A percentile compares a stretch with the other conserved stretches of the same genome.
phyloP scores from a whole-genome alignment of 2,797 vertebrate species.

The Lycodopsis pacificus region DNA sequence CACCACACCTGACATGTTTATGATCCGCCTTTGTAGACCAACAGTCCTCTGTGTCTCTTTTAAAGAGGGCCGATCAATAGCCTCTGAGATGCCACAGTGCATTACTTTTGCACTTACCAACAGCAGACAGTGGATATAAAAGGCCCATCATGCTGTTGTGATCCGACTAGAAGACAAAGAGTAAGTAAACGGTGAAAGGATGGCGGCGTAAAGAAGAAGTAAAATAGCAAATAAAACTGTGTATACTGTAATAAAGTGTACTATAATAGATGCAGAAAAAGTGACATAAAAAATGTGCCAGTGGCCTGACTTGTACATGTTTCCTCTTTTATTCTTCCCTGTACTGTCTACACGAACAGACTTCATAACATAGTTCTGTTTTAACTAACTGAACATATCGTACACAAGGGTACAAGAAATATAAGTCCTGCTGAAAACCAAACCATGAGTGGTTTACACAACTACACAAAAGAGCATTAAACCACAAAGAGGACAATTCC shows the following conservation, averaged over 20 bases:
- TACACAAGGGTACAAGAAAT: neutral
- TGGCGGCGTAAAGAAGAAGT: constrained; percentile 3
- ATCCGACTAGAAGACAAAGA: constrained; percentile 22
- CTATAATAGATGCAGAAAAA: neutral
- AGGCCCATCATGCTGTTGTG: neutral
- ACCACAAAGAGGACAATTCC: neutral
- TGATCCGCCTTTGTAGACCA: constrained; percentile 28
- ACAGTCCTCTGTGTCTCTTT: constrained; percentile 27
- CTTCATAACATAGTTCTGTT: neutral
- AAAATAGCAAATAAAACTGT: neutral
- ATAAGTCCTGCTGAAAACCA: neutral
- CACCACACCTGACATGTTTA: constrained; percentile 50
- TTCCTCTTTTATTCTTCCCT: constrained; percentile 39
- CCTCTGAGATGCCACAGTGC: constrained; percentile 27
- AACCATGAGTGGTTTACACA: constrained; percentile 4
- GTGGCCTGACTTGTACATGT: neutral
- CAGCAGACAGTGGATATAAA: constrained; percentile 25
- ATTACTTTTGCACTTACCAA: constrained; percentile 33
- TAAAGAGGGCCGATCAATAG: constrained; percentile 49
- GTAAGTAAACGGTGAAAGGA: constrained; percentile 30
- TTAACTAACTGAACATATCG: neutral
- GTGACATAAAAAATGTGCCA: neutral
- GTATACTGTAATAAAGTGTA: neutral
- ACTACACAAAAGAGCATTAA: constrained; percentile 14
- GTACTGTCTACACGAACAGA: neutral